Conservation (phyloP, 1,140 invertebrate genomes). For the Coelopa frigida region DNA sequence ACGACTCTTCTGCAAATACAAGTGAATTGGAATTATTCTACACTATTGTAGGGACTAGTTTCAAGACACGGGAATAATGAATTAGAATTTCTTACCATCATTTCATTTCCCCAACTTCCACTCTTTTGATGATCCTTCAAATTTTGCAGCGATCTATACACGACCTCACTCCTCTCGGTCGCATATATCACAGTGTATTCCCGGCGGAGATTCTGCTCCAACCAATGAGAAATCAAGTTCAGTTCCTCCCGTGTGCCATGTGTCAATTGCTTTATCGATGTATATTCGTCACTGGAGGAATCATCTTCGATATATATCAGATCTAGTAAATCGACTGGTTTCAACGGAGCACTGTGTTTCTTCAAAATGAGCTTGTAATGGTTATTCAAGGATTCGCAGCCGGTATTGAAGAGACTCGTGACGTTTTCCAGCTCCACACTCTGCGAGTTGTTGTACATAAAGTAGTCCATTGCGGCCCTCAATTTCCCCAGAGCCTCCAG, state of each 20-base stretch:
- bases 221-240: constrained; percentile 75
- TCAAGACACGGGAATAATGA: not conserved
- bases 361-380: constrained; percentile 83
- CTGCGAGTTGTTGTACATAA: constrained; percentile 87
- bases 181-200: constrained; percentile 79
- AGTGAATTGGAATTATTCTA: too few species aligned
- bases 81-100: constrained; percentile 35
- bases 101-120: constrained; percentile 59
- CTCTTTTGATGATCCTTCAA: constrained; percentile 75
- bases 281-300: constrained; percentile 48
- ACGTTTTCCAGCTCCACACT: constrained; percentile 92
- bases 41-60: not conserved
- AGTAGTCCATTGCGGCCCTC: constrained; percentile 81
- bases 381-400: constrained; percentile 58
- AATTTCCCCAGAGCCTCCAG: constrained; percentile 78
- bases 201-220: constrained; percentile 67
- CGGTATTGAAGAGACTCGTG: constrained; percentile 53
- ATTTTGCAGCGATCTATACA: constrained; percentile 67
- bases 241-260: constrained; percentile 54
- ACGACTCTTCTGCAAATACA: constrained; percentile 29
- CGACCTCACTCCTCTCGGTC: constrained; percentile 64
- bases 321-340: constrained; percentile 77
- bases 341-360: constrained; percentile 78
- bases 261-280: constrained; percentile 39
- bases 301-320: constrained; percentile 80